Evolutionary conservation across 2,888 invertebrate genomes (phyloP), one percentile per base, ranked within the genome.

Genomic region (Rhyacophila evoluta): DNA sequence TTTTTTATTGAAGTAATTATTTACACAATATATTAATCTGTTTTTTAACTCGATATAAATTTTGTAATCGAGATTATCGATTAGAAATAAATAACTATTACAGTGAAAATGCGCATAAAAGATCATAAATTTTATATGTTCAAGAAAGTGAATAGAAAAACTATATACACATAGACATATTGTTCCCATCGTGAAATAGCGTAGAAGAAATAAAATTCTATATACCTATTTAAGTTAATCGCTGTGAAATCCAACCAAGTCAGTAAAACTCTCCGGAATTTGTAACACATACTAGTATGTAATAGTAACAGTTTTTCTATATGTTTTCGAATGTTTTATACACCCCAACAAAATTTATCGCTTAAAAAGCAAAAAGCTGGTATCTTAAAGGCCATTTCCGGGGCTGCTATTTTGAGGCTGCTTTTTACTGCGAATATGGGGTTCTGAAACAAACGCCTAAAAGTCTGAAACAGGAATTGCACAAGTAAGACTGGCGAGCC

Each of bases 321-420:
- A 19, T 55, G 55, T 55, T 55, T 55, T 55, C 19, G 6, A 55
- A 55, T 55, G 55, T 55, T 55, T 55, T 55, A 55, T 55, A 25
- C 25, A 55, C 55, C 10, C 55, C 55, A 25, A 55, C 55, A 55
- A 55, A 55, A 55, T 55, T 55, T 55, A 55, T 55, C 55, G 55
- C 55, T 55, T 55, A 55, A 55, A 55, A 55, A 55, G 55, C 55
- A 55, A 55, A 55, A 55, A 55, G 55, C 55, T 55, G 25, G 55
- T 55, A 55, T 55, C 55, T 55, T 55, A 55, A 55, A 55, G 55
- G 55, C 25, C 55, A 19, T 55, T 55, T 55, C 55, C 55, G 55
- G 55, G 25, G 41, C 8, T 55, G 55, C 25, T 55, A 55, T 55
- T 55, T 55, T 55, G 55, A 55, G 19, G 55, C 25, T 25, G 55